These are phyloP conservation scores for Tribolium madens DNA, from an alignment of 1,140 invertebrate species.

Conservation along the genomic window DNA sequence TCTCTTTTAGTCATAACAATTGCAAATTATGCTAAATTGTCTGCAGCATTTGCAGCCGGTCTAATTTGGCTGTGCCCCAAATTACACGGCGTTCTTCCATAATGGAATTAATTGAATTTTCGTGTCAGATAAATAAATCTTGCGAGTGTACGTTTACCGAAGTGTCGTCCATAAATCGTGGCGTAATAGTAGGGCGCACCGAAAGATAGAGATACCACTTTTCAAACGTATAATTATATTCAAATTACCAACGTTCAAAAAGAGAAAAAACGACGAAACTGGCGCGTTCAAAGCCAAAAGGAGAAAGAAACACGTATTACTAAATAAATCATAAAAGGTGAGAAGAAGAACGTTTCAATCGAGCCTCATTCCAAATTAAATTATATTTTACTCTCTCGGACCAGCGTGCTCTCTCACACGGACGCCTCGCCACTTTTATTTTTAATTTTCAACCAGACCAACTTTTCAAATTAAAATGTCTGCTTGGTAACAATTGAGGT, in stretches of 20 bases:
- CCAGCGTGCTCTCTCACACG: slow-evolving; percentile 15
- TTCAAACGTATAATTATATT: slow-evolving; percentile 43
- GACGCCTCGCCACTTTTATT: slow-evolving; percentile 46
- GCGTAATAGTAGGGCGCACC: slow-evolving; percentile 35
- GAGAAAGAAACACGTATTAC: slow-evolving; percentile 40
- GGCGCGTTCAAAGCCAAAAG: neutral
- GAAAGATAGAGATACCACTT: slow-evolving; percentile 37
- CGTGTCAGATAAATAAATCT: slow-evolving; percentile 39
- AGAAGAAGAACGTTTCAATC: slow-evolving; percentile 55
- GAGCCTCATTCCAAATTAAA: slow-evolving; percentile 56
- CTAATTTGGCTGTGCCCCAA: slow-evolving; percentile 6
- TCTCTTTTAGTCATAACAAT: no score
- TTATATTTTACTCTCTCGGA: slow-evolving; percentile 51
- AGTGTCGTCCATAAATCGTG: slow-evolving; percentile 37
- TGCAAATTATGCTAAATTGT: no score
- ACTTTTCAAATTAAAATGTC: slow-evolving; percentile 57
- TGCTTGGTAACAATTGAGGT: slow-evolving; percentile 54
- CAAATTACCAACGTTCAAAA: slow-evolving; percentile 34
- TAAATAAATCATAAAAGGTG: slow-evolving; percentile 54
- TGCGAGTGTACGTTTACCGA: slow-evolving; percentile 33
- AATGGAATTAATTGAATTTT: slow-evolving; percentile 39
- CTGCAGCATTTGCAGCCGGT: slow-evolving; percentile 3
- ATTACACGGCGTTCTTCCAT: slow-evolving; percentile 33
- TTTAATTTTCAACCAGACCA: slow-evolving; percentile 55
- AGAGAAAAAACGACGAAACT: slow-evolving; percentile 6